Percentiles rank a stretch among this genome's conserved stretches.
phyloP scores from a whole-genome alignment of 2,797 vertebrate genomes.

The Uromys caudimaculatus region DNA sequence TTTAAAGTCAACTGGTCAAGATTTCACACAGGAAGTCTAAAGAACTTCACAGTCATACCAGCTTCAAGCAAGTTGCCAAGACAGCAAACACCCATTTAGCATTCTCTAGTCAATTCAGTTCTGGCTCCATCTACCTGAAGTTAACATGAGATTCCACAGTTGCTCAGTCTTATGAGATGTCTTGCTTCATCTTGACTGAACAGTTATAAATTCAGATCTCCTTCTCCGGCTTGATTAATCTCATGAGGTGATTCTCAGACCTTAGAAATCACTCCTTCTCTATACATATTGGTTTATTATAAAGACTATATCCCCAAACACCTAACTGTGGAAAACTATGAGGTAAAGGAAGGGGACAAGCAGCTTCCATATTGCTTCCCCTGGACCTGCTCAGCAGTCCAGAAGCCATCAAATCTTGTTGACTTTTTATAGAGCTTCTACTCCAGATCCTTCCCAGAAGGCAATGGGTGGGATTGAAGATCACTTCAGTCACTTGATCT shows the following conservation, averaged over 20 bases:
- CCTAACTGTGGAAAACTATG: not conserved
- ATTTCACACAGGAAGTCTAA: not conserved
- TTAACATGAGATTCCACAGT: not conserved
- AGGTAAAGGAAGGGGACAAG: rapidly evolving
- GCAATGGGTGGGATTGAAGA: not conserved
- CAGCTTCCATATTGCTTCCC: not conserved
- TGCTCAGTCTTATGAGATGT: not conserved
- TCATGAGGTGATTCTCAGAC: not conserved
- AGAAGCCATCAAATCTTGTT: not conserved
- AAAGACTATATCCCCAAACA: not conserved
- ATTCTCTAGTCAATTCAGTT: not conserved
- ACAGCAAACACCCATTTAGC: not conserved
- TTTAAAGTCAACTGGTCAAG: not conserved
- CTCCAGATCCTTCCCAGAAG: not conserved
- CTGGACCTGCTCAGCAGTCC: not conserved
- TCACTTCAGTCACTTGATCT: not conserved
- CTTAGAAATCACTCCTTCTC: not conserved
- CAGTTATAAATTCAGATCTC: not conserved
- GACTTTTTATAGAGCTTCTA: not conserved
- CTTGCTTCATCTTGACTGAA: not conserved
- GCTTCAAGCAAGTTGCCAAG: not conserved
- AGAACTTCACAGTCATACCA: not conserved
- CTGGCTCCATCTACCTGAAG: not conserved
- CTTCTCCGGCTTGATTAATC: not conserved
- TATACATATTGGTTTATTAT: not conserved